A percentile compares a stretch with the other conserved stretches of the same genome.
phyloP scores from a whole-genome alignment of 2,797 vertebrate genomes.

The Adrianichthys oophorus region DNA sequence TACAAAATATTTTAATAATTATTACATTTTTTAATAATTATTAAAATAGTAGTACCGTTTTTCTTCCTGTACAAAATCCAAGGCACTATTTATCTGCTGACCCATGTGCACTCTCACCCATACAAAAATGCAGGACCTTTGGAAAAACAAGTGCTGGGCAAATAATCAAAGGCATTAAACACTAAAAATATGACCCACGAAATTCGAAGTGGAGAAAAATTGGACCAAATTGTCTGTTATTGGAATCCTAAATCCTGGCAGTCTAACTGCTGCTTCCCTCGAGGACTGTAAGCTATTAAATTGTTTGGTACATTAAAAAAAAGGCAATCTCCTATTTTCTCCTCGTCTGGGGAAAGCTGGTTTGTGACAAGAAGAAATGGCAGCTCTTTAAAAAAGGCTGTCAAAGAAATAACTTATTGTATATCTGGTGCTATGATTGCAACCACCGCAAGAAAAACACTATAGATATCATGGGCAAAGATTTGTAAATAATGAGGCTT shows the following conservation, averaged over 20 bases:
- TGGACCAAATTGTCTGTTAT: conserved; percentile 3
- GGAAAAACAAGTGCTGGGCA: too few species aligned
- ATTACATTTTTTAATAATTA: too few species aligned
- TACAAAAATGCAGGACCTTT: too few species aligned
- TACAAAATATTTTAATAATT: too few species aligned
- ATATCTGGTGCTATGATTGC: neutral
- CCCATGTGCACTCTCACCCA: too few species aligned
- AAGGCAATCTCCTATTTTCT: conserved; percentile 13
- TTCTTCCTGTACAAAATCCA: too few species aligned
- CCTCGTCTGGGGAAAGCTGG: conserved; percentile 9
- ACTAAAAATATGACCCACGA: neutral
- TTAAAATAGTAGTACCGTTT: too few species aligned
- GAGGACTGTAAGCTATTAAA: conserved; percentile 19
- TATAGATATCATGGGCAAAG: neutral
- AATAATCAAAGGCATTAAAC: neutral
- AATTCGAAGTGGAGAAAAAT: conserved; percentile 1
- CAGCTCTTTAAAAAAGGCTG: conserved; percentile 4
- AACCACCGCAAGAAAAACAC: neutral
- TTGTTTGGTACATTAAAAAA: conserved; percentile 17
- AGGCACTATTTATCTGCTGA: too few species aligned
- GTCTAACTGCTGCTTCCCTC: conserved; percentile 11
- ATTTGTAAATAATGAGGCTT: neutral
- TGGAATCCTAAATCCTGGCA: neutral
- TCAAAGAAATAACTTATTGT: conserved; percentile 3
- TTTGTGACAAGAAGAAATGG: conserved; percentile 2